Conservation (phyloP, 2,888 invertebrate genomes). For the Agrotis exclamationis region DNA sequence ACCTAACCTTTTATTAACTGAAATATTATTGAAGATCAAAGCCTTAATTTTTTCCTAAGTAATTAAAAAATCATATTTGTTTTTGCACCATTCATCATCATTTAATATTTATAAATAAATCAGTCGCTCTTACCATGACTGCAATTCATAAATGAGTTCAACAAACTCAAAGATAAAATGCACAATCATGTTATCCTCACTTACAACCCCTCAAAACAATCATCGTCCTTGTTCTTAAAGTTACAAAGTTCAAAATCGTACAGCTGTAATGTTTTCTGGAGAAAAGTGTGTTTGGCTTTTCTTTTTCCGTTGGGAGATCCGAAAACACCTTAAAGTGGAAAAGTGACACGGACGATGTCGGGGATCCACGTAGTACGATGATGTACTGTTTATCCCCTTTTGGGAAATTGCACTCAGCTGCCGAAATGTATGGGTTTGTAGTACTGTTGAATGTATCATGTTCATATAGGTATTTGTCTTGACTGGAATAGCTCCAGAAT, state of each 20-base stretch:
- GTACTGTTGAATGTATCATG: slow-evolving; percentile 33
- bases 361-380: slow-evolving; percentile 46
- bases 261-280: not conserved
- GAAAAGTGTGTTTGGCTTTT: slow-evolving; percentile 31
- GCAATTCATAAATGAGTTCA: slow-evolving; percentile 50
- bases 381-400: slow-evolving; percentile 51
- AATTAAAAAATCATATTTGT: not conserved
- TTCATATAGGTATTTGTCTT: slow-evolving; percentile 54
- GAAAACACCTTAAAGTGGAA: slow-evolving; percentile 57
- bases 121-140: slow-evolving; percentile 31
- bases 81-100: not conserved
- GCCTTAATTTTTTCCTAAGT: too few relatives aligned
- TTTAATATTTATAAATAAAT: slow-evolving; percentile 10
- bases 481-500: not conserved
- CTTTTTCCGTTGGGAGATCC: slow-evolving; percentile 50
- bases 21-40: too few relatives aligned
- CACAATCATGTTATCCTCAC: not conserved
- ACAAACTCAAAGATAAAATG: slow-evolving; percentile 26
- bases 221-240: accelerated
- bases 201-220: not conserved
- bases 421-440: slow-evolving; percentile 48
- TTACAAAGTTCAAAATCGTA: slow-evolving; percentile 11
- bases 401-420: slow-evolving; percentile 55
- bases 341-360: slow-evolving; percentile 55
- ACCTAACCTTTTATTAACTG: too few relatives aligned